These are phyloP conservation scores for Synanthedon tipuliformis DNA, from an alignment of 2,888 invertebrate genomes.

Conservation along the genomic window DNA sequence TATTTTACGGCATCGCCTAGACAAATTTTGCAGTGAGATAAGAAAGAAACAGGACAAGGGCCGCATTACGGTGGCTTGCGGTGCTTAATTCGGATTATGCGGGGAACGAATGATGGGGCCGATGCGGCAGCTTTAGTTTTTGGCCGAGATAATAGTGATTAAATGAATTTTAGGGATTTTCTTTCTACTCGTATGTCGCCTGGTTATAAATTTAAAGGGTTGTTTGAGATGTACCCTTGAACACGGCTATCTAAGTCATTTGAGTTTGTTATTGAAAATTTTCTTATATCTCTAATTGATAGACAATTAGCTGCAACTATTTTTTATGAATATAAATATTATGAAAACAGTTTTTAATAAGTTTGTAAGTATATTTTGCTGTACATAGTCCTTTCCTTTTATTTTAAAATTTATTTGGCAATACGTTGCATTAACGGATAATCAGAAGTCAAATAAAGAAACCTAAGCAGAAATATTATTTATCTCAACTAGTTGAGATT, in stretches of 20 bases:
- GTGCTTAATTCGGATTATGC: slow-evolving; percentile 54
- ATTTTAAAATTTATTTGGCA: no score
- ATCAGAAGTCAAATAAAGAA: no score
- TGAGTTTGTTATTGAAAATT: no score
- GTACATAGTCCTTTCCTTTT: no score
- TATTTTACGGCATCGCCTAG: slow-evolving; percentile 61
- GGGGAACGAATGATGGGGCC: slow-evolving; percentile 39
- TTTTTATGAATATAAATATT: no score
- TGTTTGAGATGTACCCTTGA: background rate
- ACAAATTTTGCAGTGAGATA: slow-evolving; percentile 64
- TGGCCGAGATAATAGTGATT: slow-evolving; percentile 47
- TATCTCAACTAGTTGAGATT: no score
- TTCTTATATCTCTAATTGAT: no score
- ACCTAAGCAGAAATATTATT: no score
- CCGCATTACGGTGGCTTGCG: slow-evolving; percentile 46
- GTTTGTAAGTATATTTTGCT: no score
- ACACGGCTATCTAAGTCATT: background rate
- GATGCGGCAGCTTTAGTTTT: slow-evolving; percentile 39
- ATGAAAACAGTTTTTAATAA: no score
- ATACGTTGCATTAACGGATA: no score
- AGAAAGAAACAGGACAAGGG: slow-evolving; percentile 63
- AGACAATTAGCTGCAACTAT: no score
- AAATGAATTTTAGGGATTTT: slow-evolving; percentile 41
- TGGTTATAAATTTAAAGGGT: background rate
- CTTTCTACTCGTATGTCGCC: background rate